Percentiles rank a stretch among this genome's conserved stretches.
Evolutionary conservation across 2,113 vertebrate genomes (phyloP).

Genomic region (Brienomyrus brachyistius): DNA sequence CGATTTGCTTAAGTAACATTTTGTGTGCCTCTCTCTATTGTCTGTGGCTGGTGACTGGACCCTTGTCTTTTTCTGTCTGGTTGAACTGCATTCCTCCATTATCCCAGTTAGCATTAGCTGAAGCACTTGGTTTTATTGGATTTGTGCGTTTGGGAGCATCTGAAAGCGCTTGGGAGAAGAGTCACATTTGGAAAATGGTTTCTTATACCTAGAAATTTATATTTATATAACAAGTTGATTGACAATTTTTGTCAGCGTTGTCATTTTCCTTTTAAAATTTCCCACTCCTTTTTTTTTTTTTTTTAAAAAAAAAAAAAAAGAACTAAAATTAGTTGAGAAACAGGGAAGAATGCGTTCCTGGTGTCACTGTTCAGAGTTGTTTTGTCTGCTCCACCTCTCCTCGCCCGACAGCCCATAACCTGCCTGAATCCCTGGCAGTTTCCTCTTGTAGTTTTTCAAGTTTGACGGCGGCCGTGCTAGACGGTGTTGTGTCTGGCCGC

Average conservation of each 20-base stretch:
- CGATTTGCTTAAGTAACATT: not conserved
- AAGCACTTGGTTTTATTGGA: not conserved
- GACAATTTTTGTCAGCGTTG: not conserved
- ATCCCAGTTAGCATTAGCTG: not conserved
- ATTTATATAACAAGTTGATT: not conserved
- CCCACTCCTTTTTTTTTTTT: not conserved
- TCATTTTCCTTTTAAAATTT: not conserved
- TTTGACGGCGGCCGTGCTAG: slow-evolving; percentile 18
- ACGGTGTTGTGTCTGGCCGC: slow-evolving; percentile 27
- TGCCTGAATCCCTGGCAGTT: slow-evolving; percentile 15
- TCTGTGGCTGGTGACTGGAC: not conserved
- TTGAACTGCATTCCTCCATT: not conserved
- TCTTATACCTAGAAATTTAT: not conserved
- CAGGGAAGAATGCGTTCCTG: not conserved
- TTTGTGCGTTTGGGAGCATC: not conserved
- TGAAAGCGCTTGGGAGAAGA: not conserved
- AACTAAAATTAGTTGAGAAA: not conserved
- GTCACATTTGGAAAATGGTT: not conserved
- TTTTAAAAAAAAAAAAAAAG: not conserved
- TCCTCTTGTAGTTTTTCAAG: slow-evolving; percentile 16
- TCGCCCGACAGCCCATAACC: not conserved
- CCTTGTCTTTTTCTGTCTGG: not conserved
- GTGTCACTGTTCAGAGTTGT: not conserved
- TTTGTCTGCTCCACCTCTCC: slow-evolving; percentile 6
- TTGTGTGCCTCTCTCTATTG: not conserved